Conservation (phyloP, 2,113 vertebrate species). For the Neogobius melanostomus region DNA sequence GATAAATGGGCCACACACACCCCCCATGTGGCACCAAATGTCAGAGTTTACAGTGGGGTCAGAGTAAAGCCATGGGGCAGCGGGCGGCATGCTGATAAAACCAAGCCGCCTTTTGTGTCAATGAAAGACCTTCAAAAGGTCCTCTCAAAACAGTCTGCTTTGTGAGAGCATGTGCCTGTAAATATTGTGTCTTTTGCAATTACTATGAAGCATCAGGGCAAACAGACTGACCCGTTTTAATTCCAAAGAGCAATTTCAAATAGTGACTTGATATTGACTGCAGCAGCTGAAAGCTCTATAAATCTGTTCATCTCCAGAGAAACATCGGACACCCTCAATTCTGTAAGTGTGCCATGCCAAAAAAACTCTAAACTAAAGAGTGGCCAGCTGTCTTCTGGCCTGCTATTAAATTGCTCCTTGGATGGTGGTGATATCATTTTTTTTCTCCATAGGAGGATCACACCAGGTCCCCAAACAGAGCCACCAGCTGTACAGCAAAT, state of each 20-base stretch:
- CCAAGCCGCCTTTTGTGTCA: slow-evolving; percentile 75
- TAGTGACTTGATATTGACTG: slow-evolving; percentile 66
- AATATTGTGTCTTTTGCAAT: slow-evolving; percentile 21
- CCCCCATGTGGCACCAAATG: slow-evolving; percentile 73
- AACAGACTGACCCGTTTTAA: slow-evolving; percentile 42
- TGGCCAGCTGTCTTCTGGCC: slow-evolving; percentile 83
- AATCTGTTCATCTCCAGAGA: slow-evolving; percentile 75
- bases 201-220: slow-evolving; percentile 20
- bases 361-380: slow-evolving; percentile 83
- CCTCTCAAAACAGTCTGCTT: slow-evolving; percentile 51
- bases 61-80: slow-evolving; percentile 74
- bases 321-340: slow-evolving; percentile 78
- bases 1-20: slow-evolving; percentile 71
- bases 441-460: slow-evolving; percentile 82
- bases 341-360: slow-evolving; percentile 79
- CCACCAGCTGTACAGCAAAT: slow-evolving; percentile 96
- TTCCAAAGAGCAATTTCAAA: slow-evolving; percentile 60
- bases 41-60: slow-evolving; percentile 79
- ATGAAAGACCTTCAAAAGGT: slow-evolving; percentile 74
- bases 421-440: slow-evolving; percentile 80
- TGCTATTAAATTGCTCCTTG: slow-evolving; percentile 82
- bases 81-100: slow-evolving; percentile 73
- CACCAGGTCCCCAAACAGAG: slow-evolving; percentile 94
- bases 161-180: slow-evolving; percentile 36
- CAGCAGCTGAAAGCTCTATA: slow-evolving; percentile 78